Evolutionary conservation across 1,140 invertebrate species (phyloP), one percentile per base, ranked within the genome.

Genomic region (Philotrypesis tridentata): DNA sequence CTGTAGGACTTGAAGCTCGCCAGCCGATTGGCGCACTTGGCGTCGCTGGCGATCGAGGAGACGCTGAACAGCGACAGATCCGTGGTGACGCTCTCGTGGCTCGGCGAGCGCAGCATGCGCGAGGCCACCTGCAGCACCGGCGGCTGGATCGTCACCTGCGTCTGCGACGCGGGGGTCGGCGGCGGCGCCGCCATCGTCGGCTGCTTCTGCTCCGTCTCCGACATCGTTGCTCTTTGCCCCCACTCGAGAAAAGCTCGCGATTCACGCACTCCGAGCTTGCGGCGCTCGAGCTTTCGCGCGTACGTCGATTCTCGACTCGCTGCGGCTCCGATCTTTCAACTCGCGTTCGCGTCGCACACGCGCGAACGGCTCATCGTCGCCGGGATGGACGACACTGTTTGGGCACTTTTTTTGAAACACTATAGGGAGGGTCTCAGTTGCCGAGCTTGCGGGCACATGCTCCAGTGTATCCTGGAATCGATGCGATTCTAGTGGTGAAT

Each of bases 71-170:
- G 90, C 0, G 95, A 96, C 40, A 97, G 89, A 88, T 97, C 96
- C 2, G 96, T 97, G 8, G 95, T 96, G 83, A 97, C 95, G 23
- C 95, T 96, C 90, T 97, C 96, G 88, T 96, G 96, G 48, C 95
- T 96, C 2, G 96, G 96, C 8, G 96, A 96, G 27, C 96, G 93
- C 25, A 96, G 92, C 90, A 96, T 95, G n/a, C 94, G 91, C 86
- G 93, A 92, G 1, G 92, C 91, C 0, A 93, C 92, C 71, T 92
- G 91, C 55, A 93, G 84, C 2, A 91, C 90, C 7, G 92, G 92
- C 17, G 93, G 93, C 82, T 92, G 90, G 60, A 92, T 84, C 83
- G 87, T 88, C 76, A 89, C 81, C 81, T 88, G 77, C 27, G 86
- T 85, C 67, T 68, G 67, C 61, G 29, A 21, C 21, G 48, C 17